Evolutionary conservation across 2,797 vertebrate genomes (phyloP).

Genomic region (Megaceryle alcyon): DNA sequence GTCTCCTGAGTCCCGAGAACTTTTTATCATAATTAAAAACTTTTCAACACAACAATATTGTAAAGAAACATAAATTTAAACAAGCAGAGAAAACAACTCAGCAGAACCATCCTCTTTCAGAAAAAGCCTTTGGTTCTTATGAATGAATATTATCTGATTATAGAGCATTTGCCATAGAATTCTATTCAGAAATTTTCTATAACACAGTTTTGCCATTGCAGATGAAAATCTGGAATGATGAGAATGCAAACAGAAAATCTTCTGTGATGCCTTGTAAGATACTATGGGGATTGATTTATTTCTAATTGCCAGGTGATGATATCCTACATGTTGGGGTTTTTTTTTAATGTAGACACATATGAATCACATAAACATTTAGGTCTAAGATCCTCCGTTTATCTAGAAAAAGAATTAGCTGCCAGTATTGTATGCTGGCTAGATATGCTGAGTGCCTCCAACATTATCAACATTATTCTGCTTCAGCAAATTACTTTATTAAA

Average conservation of each 20-base stretch:
- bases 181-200: not conserved
- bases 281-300: not conserved
- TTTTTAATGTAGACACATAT: not conserved
- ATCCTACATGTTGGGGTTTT: not conserved
- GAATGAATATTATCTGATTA: not conserved
- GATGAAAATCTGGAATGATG: not conserved
- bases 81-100: not conserved
- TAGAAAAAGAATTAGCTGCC: not conserved
- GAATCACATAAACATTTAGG: not conserved
- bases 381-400: not conserved
- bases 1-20: not conserved
- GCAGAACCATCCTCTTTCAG: not conserved
- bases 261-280: not conserved
- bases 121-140: not conserved
- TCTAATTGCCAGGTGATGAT: not conserved
- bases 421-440: not conserved
- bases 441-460: not conserved
- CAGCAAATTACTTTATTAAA: constrained; percentile 45
- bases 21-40: not conserved
- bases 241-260: not conserved
- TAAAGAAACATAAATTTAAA: not conserved
- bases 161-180: not conserved
- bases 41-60: not conserved
- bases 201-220: not conserved
- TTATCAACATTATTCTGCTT: not conserved